phyloP scores from a whole-genome alignment of 2,888 invertebrate species.

The Apomyelois bistriatella region DNA sequence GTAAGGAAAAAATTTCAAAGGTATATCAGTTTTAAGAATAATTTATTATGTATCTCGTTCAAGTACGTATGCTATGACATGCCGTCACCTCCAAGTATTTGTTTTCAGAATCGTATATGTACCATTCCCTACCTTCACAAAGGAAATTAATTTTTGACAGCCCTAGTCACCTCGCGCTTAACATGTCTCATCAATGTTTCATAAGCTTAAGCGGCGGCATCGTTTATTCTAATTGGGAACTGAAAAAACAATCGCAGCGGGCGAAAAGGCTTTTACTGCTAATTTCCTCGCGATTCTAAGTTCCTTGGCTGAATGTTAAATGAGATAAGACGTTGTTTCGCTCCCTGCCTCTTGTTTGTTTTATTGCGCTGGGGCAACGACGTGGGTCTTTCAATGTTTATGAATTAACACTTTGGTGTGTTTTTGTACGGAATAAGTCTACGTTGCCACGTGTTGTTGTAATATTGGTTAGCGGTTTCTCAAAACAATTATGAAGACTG shows the following conservation, averaged over 20 bases:
- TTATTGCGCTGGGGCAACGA: slow-evolving; percentile 15
- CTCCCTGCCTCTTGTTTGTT: slow-evolving; percentile 13
- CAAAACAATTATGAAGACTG: too few species aligned
- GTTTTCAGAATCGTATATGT: neutral
- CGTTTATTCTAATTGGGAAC: slow-evolving; percentile 65
- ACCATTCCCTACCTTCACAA: neutral
- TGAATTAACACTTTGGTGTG: neutral
- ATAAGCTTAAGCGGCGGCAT: slow-evolving; percentile 54
- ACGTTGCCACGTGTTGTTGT: neutral
- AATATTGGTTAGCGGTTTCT: neutral
- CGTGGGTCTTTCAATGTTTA: neutral
- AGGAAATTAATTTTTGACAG: neutral
- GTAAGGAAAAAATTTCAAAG: too few species aligned
- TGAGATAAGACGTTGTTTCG: slow-evolving; percentile 31
- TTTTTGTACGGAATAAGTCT: neutral
- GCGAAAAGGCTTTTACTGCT: slow-evolving; percentile 53
- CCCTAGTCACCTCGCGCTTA: slow-evolving; percentile 34
- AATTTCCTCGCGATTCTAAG: slow-evolving; percentile 47
- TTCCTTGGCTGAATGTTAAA: slow-evolving; percentile 44
- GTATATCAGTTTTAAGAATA: neutral
- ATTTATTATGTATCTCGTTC: neutral
- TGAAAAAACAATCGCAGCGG: slow-evolving; percentile 61
- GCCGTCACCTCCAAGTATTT: neutral
- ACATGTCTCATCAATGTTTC: slow-evolving; percentile 68
- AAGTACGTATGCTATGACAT: neutral